phyloP scores from a whole-genome alignment of 2,113 vertebrate species.

The Entosphenus tridentatus region DNA sequence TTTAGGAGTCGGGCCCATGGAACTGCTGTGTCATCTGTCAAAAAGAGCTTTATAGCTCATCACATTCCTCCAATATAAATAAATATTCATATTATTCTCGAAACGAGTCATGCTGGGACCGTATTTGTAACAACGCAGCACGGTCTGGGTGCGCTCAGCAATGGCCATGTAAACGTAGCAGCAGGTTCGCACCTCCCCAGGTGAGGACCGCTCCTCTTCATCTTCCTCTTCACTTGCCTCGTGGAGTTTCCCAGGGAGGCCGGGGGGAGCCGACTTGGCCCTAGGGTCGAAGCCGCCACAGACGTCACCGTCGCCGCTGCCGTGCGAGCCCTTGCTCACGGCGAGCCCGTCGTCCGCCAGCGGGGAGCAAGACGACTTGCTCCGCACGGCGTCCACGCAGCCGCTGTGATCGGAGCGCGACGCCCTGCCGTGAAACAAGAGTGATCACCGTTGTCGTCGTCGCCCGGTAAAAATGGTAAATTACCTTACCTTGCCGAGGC shows the following conservation, averaged over 20 bases:
- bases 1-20: no score
- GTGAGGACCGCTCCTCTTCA: conserved; percentile 6
- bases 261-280: conserved; percentile 9
- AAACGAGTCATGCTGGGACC: no score
- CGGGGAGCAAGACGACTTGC: conserved; percentile 5
- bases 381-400: not conserved
- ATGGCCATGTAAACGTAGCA: no score
- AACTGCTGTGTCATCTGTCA: no score
- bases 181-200: no score
- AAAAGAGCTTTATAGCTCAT: no score
- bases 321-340: not conserved
- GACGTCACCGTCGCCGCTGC: no score
- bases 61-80: no score
- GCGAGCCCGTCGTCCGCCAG: not conserved
- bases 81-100: no score
- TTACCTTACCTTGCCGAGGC: no score
- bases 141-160: no score
- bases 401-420: conserved; percentile 6
- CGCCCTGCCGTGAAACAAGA: not conserved
- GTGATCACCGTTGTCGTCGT: conserved; percentile 1
- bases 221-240: conserved; percentile 1
- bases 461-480: not conserved
- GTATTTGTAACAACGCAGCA: no score
- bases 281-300: conserved; percentile 3
- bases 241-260: not conserved